Conservation (phyloP, 1,140 invertebrate species). For the Atta cephalotes region DNA sequence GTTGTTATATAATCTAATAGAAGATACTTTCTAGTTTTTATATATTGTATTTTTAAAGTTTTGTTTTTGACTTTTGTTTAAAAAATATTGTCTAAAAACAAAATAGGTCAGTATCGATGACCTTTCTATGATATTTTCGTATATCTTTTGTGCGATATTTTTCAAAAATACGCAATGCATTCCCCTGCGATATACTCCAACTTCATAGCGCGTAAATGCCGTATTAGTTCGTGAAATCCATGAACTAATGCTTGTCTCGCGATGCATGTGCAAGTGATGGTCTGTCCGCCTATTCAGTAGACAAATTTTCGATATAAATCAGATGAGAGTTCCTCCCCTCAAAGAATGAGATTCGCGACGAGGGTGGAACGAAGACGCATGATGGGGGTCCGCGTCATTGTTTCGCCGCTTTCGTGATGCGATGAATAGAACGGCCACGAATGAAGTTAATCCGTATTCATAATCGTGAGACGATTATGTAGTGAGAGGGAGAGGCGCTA, state of each 20-base stretch:
- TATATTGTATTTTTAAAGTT: too few relatives aligned
- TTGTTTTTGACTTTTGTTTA: too few relatives aligned
- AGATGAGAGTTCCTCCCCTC: neutral
- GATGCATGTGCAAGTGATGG: constrained; percentile 30
- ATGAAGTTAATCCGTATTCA: constrained; percentile 82
- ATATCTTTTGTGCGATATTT: too few relatives aligned
- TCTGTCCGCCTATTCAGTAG: constrained; percentile 31
- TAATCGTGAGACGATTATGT: constrained; percentile 74
- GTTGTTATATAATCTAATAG: too few relatives aligned
- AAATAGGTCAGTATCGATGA: too few relatives aligned
- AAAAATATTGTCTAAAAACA: too few relatives aligned
- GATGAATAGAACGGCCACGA: constrained; percentile 70
- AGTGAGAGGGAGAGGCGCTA: constrained; percentile 18
- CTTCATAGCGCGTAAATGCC: constrained; percentile 50
- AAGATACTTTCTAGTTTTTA: too few relatives aligned
- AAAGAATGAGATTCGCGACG: constrained; percentile 26
- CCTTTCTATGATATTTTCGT: too few relatives aligned
- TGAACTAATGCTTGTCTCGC: constrained; percentile 47
- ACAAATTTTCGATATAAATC: constrained; percentile 66
- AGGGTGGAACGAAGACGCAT: constrained; percentile 62
- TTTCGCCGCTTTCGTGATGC: constrained; percentile 59
- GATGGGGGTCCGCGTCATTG: constrained; percentile 45
- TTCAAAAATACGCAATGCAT: too few relatives aligned
- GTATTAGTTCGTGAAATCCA: neutral
- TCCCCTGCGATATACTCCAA: constrained; percentile 14